phyloP scores from a whole-genome alignment of 2,888 invertebrate genomes.

The Sepiola atlantica region DNA sequence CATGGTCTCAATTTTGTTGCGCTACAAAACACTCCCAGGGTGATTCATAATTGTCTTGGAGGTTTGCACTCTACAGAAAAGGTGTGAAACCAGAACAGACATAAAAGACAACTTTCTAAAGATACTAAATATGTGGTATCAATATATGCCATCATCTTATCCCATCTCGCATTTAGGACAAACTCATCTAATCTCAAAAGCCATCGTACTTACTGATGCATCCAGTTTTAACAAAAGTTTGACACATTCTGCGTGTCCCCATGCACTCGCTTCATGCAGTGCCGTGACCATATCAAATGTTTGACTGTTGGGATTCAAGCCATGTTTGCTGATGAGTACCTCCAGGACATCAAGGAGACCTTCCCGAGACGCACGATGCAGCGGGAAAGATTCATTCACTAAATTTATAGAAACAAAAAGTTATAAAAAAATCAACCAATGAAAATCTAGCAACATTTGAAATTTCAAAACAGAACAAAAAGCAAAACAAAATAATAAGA shows the following conservation, averaged over 20 bases:
- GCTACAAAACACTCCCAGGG: too few species aligned
- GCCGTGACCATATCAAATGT: conserved; percentile 64
- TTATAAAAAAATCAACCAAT: background rate
- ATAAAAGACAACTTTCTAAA: too few species aligned
- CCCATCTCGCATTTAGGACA: too few species aligned
- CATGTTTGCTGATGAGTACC: conserved; percentile 54
- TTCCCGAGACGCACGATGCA: conserved; percentile 60
- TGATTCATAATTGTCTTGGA: too few species aligned
- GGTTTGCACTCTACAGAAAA: too few species aligned
- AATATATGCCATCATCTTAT: too few species aligned
- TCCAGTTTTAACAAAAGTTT: conserved; percentile 58
- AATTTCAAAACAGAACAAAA: background rate
- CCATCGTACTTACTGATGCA: conserved; percentile 59
- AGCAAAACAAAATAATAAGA: background rate
- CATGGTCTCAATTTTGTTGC: too few species aligned
- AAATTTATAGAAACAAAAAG: conserved; percentile 23
- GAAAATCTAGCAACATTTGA: background rate
- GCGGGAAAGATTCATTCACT: conserved; percentile 52
- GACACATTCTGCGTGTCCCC: conserved; percentile 61
- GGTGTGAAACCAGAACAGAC: too few species aligned
- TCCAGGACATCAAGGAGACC: conserved; percentile 55
- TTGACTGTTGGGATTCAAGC: conserved; percentile 58
- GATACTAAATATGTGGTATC: too few species aligned
- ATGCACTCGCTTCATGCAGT: conserved; percentile 65
- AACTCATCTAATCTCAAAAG: too few species aligned